phyloP scores from a whole-genome alignment of 2,888 invertebrate genomes.

The Polylopha cassiicola region DNA sequence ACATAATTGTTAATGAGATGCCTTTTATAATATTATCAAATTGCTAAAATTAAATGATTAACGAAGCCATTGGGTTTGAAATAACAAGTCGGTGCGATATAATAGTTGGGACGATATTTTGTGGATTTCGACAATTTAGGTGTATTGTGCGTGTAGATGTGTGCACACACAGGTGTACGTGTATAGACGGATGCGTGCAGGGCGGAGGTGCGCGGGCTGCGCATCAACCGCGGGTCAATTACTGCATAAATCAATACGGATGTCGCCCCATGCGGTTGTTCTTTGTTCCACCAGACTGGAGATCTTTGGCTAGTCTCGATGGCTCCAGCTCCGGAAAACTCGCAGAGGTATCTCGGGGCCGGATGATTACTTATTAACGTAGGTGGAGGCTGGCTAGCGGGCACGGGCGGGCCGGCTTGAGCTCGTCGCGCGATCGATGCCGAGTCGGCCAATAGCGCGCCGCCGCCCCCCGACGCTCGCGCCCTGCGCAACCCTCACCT shows the following conservation, averaged over 20 bases:
- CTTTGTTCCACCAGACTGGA: slow-evolving; percentile 70
- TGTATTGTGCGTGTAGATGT: slow-evolving; percentile 12
- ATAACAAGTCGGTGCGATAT: too few relatives aligned
- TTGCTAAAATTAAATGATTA: too few relatives aligned
- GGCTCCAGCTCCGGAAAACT: slow-evolving; percentile 72
- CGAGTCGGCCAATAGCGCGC: slow-evolving; percentile 73
- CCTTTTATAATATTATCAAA: too few relatives aligned
- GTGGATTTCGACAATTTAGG: too few relatives aligned
- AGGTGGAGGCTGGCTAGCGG: slow-evolving; percentile 72
- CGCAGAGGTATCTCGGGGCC: slow-evolving; percentile 73
- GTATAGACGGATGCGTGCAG: slow-evolving; percentile 46
- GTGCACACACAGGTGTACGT: slow-evolving; percentile 43
- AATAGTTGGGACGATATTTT: too few relatives aligned
- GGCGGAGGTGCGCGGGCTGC: slow-evolving; percentile 52
- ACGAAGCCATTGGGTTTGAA: too few relatives aligned
- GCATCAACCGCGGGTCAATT: slow-evolving; percentile 68
- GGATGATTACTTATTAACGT: slow-evolving; percentile 78
- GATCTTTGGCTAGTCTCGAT: slow-evolving; percentile 67
- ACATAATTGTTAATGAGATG: too few relatives aligned
- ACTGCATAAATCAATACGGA: slow-evolving; percentile 71
- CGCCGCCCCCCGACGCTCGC: slow-evolving; percentile 60
- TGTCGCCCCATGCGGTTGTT: slow-evolving; percentile 63
- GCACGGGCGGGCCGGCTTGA: slow-evolving; percentile 66
- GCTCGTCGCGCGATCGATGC: slow-evolving; percentile 74
- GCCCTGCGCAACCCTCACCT: slow-evolving; percentile 64